Conservation (phyloP, 2,797 vertebrate genomes). For the Macroramphosus scolopax region DNA sequence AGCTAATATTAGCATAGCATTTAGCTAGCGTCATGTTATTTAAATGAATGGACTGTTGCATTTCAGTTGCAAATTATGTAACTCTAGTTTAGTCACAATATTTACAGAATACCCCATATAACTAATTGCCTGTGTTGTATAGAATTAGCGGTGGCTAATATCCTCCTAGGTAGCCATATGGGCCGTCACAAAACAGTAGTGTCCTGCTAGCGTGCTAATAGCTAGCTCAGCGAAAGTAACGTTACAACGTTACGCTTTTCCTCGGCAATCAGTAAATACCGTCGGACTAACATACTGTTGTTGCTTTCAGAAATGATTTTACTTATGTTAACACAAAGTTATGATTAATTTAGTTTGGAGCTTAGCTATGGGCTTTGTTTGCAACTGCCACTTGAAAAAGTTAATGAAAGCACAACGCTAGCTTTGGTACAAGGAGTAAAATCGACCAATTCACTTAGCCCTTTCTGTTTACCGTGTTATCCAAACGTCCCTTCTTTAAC, state of each 20-base stretch:
- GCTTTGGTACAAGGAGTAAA: conserved; percentile 1
- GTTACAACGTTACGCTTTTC: no score
- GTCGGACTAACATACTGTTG: not conserved
- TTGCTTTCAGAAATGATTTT: not conserved
- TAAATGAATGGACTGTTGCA: conserved; percentile 29
- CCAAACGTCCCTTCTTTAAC: not conserved
- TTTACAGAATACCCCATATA: not conserved
- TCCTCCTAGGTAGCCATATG: conserved; percentile 6
- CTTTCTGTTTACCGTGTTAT: not conserved
- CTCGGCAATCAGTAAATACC: not conserved
- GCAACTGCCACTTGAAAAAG: conserved; percentile 10
- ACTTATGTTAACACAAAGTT: not conserved
- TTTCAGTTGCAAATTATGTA: not conserved
- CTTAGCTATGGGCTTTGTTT: not conserved
- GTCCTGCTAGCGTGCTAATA: conserved; percentile 61
- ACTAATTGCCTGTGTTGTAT: not conserved
- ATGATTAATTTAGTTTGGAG: accelerated
- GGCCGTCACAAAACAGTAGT: conserved; percentile 27
- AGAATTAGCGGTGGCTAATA: not conserved
- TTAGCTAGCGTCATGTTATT: conserved; percentile 42
- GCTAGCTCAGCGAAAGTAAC: conserved; percentile 22
- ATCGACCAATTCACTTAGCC: conserved; percentile 28
- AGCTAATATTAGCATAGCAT: conserved; percentile 49
- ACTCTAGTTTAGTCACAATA: not conserved
- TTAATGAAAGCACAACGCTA: conserved; percentile 23